Percentiles rank a stretch among this genome's conserved stretches.
phyloP scores from a whole-genome alignment of 2,113 vertebrate species.

The Australoheros scitulus region DNA sequence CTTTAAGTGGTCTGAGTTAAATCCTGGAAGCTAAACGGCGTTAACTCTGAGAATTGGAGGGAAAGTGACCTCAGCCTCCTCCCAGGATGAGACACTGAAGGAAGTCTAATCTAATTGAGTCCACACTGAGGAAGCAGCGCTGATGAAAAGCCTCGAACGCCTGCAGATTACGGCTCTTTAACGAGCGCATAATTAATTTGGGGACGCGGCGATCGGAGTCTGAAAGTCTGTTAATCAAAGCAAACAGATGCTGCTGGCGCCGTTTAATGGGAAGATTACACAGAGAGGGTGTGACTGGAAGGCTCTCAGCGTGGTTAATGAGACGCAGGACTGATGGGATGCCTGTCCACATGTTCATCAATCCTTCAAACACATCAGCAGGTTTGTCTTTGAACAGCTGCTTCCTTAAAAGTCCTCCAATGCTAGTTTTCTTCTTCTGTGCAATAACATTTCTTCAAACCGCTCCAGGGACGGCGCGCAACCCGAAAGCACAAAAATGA shows the following conservation, averaged over 20 bases:
- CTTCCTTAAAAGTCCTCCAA: no score
- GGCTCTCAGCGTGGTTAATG: conserved; percentile 8
- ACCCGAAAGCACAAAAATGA: no score
- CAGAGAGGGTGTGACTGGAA: background rate
- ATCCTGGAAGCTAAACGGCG: background rate
- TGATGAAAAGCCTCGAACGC: conserved; percentile 38
- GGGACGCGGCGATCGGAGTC: background rate
- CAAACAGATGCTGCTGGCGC: conserved; percentile 53
- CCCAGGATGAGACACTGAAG: conserved; percentile 9
- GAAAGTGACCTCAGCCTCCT: conserved; percentile 40
- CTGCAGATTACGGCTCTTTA: conserved; percentile 32
- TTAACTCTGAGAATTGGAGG: background rate
- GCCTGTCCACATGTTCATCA: background rate
- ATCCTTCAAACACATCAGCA: background rate
- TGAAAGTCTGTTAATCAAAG: conserved; percentile 61
- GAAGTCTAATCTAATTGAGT: conserved; percentile 40
- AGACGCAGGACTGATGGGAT: background rate
- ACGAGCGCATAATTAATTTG: conserved; percentile 48
- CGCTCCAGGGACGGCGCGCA: no score
- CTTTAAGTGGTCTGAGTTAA: background rate
- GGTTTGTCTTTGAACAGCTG: background rate
- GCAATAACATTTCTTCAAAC: no score
- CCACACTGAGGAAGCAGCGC: conserved; percentile 12
- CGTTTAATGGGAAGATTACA: conserved; percentile 38
- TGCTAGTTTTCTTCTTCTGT: no score